Percentiles rank a stretch among this genome's conserved stretches.
phyloP scores from a whole-genome alignment of 2,888 invertebrate genomes.

The Monoplex corrugatus region DNA sequence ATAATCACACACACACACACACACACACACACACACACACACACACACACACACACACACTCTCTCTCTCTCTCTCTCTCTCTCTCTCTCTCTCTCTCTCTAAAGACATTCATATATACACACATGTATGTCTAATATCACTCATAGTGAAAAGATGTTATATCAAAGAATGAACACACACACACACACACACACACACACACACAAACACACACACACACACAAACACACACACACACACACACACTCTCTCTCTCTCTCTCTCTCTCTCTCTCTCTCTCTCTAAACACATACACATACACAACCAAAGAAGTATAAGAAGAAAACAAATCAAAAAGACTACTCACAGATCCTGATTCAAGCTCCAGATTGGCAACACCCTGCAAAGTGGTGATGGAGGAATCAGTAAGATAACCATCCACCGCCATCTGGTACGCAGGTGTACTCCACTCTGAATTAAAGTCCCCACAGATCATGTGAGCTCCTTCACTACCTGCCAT shows the following conservation, averaged over 20 bases:
- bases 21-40: no score
- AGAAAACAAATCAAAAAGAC: not conserved
- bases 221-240: not conserved
- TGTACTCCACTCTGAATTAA: conserved; percentile 75
- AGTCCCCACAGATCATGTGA: conserved; percentile 80
- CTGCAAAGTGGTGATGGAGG: conserved; percentile 72
- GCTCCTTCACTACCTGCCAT: conserved; percentile 71
- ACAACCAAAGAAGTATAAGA: no score
- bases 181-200: not conserved
- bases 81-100: not conserved
- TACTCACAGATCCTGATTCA: conserved; percentile 74
- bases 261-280: no score
- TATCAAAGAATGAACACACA: not conserved
- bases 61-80: no score
- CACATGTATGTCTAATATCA: no score
- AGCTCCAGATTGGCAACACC: conserved; percentile 67
- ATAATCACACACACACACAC: no score
- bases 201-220: not conserved
- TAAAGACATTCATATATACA: no score
- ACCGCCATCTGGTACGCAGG: conserved; percentile 77
- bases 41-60: no score
- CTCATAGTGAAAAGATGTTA: no score
- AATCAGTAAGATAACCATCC: conserved; percentile 77
- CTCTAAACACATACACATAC: not conserved
- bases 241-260: not conserved